Evolutionary conservation across 2,113 vertebrate genomes (phyloP).

Genomic region (Cricetomys ansorgei): DNA sequence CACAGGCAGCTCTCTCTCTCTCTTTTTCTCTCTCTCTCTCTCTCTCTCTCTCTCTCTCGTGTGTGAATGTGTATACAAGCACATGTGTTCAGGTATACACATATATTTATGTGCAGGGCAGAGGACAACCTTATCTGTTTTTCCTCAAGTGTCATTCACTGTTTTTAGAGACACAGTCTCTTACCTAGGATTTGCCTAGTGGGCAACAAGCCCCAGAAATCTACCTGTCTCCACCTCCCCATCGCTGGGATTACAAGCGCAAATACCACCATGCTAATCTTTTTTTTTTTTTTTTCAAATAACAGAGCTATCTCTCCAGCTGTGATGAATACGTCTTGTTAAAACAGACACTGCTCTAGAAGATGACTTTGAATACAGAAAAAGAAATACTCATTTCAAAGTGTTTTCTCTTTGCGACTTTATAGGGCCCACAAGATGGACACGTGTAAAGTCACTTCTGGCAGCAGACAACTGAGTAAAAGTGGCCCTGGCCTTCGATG

Average conservation of each 20-base stretch:
- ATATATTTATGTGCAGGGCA: background rate
- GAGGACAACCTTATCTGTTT: background rate
- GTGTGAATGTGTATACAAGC: too few species aligned
- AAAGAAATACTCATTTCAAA: background rate
- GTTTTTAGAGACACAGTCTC: background rate
- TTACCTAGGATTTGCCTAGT: background rate
- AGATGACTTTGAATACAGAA: background rate
- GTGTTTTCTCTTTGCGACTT: background rate
- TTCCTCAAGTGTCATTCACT: background rate
- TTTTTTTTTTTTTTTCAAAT: background rate
- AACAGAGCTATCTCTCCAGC: background rate
- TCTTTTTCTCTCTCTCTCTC: background rate
- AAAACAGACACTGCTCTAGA: background rate
- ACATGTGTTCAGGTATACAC: background rate
- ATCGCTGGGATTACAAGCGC: background rate
- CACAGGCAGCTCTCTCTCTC: background rate
- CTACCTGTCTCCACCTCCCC: too few species aligned
- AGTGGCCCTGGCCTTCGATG: background rate
- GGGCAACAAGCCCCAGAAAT: background rate
- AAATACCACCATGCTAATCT: background rate
- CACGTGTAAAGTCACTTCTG: background rate
- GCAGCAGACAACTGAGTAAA: too few species aligned
- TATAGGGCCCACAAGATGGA: accelerated
- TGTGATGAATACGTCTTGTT: background rate
- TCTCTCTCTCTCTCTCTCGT: background rate